Conservation (phyloP, 2,888 invertebrate species). For the Leucophenga maculata region DNA sequence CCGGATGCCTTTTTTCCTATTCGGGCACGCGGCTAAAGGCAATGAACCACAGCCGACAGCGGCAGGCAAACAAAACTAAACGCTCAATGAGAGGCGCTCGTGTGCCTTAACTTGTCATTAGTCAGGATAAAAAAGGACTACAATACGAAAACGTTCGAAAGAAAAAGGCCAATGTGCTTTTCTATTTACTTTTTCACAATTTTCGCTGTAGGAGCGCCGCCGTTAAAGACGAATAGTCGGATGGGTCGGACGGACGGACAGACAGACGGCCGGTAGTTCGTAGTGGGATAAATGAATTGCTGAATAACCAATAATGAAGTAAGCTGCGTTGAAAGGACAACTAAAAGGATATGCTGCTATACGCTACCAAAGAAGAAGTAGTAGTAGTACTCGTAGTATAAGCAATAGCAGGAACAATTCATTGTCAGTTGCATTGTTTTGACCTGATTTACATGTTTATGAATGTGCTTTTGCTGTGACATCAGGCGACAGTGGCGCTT, state of each 20-base stretch:
- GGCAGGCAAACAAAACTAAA: conserved; percentile 4
- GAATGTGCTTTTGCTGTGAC: conserved; percentile 39
- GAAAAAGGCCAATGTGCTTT: conserved; percentile 49
- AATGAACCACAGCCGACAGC: conserved; percentile 11
- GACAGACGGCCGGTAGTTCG: conserved; percentile 33
- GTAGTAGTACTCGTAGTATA: not conserved
- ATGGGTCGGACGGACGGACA: conserved; percentile 26
- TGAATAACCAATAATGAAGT: conserved; percentile 66
- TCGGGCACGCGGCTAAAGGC: conserved; percentile 14
- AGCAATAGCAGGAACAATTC: conserved; percentile 56
- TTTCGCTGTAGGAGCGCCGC: conserved; percentile 16
- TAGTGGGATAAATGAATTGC: conserved; percentile 63
- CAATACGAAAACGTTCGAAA: not conserved
- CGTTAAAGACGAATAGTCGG: conserved; percentile 7
- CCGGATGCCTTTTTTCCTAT: not conserved
- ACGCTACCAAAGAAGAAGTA: not conserved
- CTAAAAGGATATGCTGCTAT: conserved; percentile 3
- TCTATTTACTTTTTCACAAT: conserved; percentile 23
- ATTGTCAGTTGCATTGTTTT: conserved; percentile 71
- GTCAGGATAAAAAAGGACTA: conserved; percentile 46
- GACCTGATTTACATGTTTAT: conserved; percentile 70
- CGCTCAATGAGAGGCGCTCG: conserved; percentile 23
- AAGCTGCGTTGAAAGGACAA: conserved; percentile 45
- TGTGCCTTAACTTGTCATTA: conserved; percentile 59
- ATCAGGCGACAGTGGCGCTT: conserved; percentile 6